Percentiles rank a stretch among this genome's conserved stretches.
Evolutionary conservation across 2,888 invertebrate genomes (phyloP).

Genomic region (Xylota segnis): DNA sequence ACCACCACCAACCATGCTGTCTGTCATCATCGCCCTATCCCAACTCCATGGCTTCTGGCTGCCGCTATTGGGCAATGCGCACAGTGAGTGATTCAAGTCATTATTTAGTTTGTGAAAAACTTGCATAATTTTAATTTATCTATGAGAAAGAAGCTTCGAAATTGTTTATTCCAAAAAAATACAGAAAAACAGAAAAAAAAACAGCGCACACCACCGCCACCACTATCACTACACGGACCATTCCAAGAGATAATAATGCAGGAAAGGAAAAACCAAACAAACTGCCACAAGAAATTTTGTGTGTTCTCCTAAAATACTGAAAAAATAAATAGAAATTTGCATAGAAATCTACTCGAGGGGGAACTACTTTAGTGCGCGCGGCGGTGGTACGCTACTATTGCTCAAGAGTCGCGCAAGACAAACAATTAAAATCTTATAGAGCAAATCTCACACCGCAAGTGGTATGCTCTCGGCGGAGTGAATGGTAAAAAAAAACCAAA

Average conservation of each 20-base stretch:
- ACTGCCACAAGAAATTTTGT: conserved; percentile 69
- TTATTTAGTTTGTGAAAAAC: conserved; percentile 74
- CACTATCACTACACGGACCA: background rate
- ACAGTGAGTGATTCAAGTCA: conserved; percentile 71
- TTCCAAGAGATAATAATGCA: conserved; percentile 43
- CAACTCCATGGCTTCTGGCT: conserved; percentile 18
- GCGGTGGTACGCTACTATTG: conserved; percentile 34
- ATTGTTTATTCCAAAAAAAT: conserved; percentile 40
- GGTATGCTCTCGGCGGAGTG: conserved; percentile 3
- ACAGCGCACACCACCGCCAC: conserved; percentile 28
- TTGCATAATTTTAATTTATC: conserved; percentile 77
- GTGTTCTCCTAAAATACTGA: conserved; percentile 48
- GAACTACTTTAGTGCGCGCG: conserved; percentile 20
- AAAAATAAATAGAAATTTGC: conserved; percentile 64
- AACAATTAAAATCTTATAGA: conserved; percentile 72
- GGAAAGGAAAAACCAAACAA: conserved; percentile 36
- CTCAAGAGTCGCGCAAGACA: conserved; percentile 70
- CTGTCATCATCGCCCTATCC: conserved; percentile 58
- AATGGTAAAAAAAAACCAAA: background rate
- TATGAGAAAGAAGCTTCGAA: conserved; percentile 75
- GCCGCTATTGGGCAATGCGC: conserved; percentile 68
- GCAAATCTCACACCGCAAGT: conserved; percentile 48
- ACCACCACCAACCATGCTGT: conserved; percentile 66
- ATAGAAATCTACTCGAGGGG: conserved; percentile 64
- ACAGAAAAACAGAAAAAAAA: too few species aligned